These are phyloP conservation scores for Eubucco bourcierii DNA, from an alignment of 2,113 vertebrate species.

Conservation along the genomic window DNA sequence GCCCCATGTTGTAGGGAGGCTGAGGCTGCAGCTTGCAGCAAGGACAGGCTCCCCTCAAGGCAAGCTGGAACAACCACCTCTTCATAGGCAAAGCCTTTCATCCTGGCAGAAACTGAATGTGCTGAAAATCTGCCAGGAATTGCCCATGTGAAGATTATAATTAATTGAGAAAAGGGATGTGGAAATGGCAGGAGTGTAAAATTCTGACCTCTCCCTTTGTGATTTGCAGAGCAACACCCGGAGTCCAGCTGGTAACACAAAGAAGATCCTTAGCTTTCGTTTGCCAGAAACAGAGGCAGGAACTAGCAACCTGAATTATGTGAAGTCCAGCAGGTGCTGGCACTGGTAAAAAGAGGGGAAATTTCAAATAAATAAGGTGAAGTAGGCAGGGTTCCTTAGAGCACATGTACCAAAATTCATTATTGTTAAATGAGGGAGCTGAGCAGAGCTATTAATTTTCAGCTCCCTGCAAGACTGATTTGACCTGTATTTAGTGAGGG, in stretches of 20 bases:
- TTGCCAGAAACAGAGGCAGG: constrained; percentile 16
- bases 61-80: background rate
- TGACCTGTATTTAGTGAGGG: constrained; percentile 28
- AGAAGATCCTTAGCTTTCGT: background rate
- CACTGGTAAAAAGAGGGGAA: background rate
- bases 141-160: background rate
- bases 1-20: background rate
- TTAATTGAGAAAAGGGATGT: background rate
- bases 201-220: background rate
- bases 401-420: constrained; percentile 25
- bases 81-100: background rate
- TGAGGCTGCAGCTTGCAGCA: background rate
- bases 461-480: constrained; percentile 53
- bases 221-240: background rate
- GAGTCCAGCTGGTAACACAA: constrained; percentile 23
- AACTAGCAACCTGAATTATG: background rate
- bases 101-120: background rate
- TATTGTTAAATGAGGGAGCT: constrained; percentile 21
- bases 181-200: background rate
- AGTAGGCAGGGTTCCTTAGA: constrained; percentile 1
- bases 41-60: background rate
- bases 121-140: constrained; percentile 4
- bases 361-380: constrained; percentile 38
- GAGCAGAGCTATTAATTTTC: constrained; percentile 52
- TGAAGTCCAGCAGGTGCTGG: constrained; percentile 1